Conservation (phyloP, 2,888 invertebrate species). For the Heteropelma amictum region DNA sequence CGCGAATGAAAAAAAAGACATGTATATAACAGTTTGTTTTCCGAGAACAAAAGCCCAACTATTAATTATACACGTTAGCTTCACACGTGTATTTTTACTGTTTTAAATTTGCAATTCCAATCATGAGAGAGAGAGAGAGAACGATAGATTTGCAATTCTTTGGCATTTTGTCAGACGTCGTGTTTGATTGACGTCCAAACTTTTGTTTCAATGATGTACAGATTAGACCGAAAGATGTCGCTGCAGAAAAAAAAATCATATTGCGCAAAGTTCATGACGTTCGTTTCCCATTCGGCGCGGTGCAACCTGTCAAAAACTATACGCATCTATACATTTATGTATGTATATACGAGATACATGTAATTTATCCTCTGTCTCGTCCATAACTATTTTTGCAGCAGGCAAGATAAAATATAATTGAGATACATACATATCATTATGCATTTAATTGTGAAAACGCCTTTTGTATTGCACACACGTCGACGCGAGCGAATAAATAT, state of each 20-base stretch:
- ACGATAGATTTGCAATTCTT: background rate
- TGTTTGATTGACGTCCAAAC: constrained; percentile 40
- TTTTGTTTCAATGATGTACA: constrained; percentile 33
- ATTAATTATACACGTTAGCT: too few species aligned
- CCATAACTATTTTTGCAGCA: constrained; percentile 18
- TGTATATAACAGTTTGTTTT: constrained; percentile 6
- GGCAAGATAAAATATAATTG: background rate
- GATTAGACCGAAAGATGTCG: background rate
- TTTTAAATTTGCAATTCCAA: too few species aligned
- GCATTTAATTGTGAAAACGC: too few species aligned
- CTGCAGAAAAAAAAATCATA: background rate
- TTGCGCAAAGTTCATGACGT: background rate
- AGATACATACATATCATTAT: background rate
- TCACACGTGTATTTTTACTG: too few species aligned
- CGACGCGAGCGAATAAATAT: too few species aligned
- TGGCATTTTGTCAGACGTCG: constrained; percentile 26
- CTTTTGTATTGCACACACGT: too few species aligned
- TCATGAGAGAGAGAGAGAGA: background rate
- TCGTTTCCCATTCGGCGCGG: background rate
- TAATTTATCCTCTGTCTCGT: background rate
- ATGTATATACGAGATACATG: background rate
- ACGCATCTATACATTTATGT: too few species aligned
- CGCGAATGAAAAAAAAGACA: constrained; percentile 4
- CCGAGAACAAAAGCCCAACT: constrained; percentile 7
- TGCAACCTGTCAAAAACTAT: too few species aligned